Evolutionary conservation across 1,140 invertebrate genomes (phyloP), one percentile per base, ranked within the genome.

Genomic region (Trichogramma pretiosum): DNA sequence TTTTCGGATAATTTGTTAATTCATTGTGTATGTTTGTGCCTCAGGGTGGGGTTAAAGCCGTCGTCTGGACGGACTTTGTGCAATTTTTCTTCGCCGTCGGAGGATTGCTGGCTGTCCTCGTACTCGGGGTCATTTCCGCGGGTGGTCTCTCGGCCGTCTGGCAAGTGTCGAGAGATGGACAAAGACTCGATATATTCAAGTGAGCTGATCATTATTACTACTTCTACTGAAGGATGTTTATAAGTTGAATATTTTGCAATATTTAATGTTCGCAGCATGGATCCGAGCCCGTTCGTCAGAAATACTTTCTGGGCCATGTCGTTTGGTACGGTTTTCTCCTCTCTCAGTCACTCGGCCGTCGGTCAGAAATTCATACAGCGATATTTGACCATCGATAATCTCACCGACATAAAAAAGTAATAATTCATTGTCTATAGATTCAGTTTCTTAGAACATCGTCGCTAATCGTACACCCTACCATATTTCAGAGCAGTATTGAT

Each of bases 41-140:
- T n/a, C n/a, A 80, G 78, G 84, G 83, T 35, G 84, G 85, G 2
- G 64, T 88, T 44, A 79, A 84, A 66, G 83, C 84, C 7, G 82
- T 88, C 19, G 76, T 87, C 40, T 80, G 80, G 74, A 79, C 85
- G 5, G 84, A 86, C 48, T 78, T 81, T 2, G 65, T 86, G 21
- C 85, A 86, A 55, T 74, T 80, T 30, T 67, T 75, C 32, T 63
- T 84, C 11, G 85, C 85, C 53, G 62, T 84, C 32, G 77, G 75
- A 22, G 80, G 84, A 22, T 75, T 87, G 10, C 60, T 83, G 2
- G 67, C 78, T 21, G 78, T 88, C 36, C 63, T 79, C 8, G 65
- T 83, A 36, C 71, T 85, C 35, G 79, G 85, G 8, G 71, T 78
- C 4, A 52, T 73, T 5, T 68, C 83, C 14, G 73, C 78, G 8